These are phyloP conservation scores for Hycleus phaleratus DNA, from an alignment of 1,140 invertebrate species.

Conservation along the genomic window DNA sequence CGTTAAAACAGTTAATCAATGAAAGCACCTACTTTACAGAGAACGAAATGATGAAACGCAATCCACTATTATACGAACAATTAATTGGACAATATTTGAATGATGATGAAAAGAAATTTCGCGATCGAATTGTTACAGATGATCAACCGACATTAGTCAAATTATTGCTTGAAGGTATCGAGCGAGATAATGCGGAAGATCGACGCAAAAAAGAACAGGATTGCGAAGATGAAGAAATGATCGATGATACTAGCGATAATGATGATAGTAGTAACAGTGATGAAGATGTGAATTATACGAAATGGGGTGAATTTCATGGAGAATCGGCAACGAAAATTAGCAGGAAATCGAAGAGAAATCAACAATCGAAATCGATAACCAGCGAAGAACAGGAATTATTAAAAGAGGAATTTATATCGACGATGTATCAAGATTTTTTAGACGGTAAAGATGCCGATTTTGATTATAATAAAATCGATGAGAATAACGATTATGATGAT, in stretches of 20 bases:
- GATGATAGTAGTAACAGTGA: constrained; percentile 28
- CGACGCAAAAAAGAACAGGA: constrained; percentile 55
- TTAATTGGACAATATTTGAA: constrained; percentile 77
- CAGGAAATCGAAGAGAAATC: constrained; percentile 9
- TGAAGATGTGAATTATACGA: constrained; percentile 23
- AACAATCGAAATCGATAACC: constrained; percentile 35
- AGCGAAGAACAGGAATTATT: constrained; percentile 57
- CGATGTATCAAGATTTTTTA: constrained; percentile 84
- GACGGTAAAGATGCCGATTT: constrained; percentile 75
- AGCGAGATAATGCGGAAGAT: constrained; percentile 54
- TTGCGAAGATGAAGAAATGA: constrained; percentile 49
- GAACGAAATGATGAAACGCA: constrained; percentile 84
- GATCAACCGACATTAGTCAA: constrained; percentile 57
- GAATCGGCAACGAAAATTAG: constrained; percentile 30
- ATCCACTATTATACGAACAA: constrained; percentile 83
- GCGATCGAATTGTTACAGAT: constrained; percentile 47
- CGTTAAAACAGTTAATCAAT: constrained; percentile 63
- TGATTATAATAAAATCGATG: constrained; percentile 72
- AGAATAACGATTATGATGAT: constrained; percentile 73
- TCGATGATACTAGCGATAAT: constrained; percentile 38
- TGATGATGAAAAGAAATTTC: constrained; percentile 60
- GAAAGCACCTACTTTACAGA: constrained; percentile 81
- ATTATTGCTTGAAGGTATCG: constrained; percentile 60
- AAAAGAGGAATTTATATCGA: constrained; percentile 72
- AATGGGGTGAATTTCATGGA: constrained; percentile 48